A percentile compares a stretch with the other conserved stretches of the same genome.
phyloP scores from a whole-genome alignment of 2,888 invertebrate species.

The Pristionchus entomophagus region DNA sequence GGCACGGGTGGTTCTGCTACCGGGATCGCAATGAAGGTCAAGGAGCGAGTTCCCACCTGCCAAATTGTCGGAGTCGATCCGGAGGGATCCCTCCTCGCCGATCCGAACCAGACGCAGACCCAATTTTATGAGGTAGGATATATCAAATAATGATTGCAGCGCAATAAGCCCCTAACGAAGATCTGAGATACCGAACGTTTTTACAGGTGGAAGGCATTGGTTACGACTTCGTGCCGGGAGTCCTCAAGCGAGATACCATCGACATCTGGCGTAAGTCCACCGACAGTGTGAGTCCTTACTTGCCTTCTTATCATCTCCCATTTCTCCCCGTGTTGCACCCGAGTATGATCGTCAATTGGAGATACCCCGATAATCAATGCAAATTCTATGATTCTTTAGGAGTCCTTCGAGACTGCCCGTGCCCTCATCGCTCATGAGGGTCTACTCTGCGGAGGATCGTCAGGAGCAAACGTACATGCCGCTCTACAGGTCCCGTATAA shows the following conservation, averaged over 20 bases:
- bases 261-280: constrained; percentile 80
- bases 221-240: constrained; percentile 95
- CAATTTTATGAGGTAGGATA: constrained; percentile 89
- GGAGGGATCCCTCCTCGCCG: no score
- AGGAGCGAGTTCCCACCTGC: constrained; percentile 62
- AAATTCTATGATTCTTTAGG: no score
- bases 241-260: constrained; percentile 81
- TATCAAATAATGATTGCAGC: not conserved
- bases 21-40: no score
- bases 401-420: no score
- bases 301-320: no score
- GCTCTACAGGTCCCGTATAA: constrained; percentile 67
- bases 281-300: constrained; percentile 56
- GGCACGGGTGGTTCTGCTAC: constrained; percentile 95
- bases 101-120: constrained; percentile 79
- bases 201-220: constrained; percentile 93
- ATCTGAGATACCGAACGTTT: no score
- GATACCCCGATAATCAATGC: no score
- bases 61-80: constrained; percentile 74
- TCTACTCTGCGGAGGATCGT: constrained; percentile 80
- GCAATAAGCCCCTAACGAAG: not conserved
- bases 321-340: not conserved
- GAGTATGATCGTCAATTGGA: no score
- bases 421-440: constrained; percentile 93
- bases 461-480: no score